These are phyloP conservation scores for Leptothorax acervorum DNA, from an alignment of 2,888 invertebrate genomes.

Conservation along the genomic window DNA sequence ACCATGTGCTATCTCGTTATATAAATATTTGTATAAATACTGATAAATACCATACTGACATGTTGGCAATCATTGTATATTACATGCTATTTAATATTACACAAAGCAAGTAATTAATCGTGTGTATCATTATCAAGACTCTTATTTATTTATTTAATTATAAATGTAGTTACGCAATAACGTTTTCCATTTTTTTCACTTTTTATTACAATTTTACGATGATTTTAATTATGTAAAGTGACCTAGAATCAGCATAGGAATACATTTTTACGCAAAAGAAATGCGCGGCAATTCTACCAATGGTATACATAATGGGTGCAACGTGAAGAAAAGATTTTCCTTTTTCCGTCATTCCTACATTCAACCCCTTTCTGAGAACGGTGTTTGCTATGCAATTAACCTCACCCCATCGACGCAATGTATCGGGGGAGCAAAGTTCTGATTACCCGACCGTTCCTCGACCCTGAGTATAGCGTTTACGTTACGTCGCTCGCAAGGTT, in stretches of 20 bases:
- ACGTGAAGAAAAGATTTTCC: conserved; percentile 19
- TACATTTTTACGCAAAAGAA: neutral
- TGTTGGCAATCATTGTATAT: conserved; percentile 27
- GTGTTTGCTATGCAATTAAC: conserved; percentile 68
- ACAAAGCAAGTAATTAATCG: conserved; percentile 21
- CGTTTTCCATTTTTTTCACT: neutral
- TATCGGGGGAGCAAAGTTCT: conserved; percentile 58
- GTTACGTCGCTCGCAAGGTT: conserved; percentile 37
- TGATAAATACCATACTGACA: conserved; percentile 23
- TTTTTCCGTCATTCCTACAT: conserved; percentile 10
- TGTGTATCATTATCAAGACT: neutral
- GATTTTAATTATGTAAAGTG: neutral
- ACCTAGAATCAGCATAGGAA: neutral
- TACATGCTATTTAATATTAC: conserved; percentile 19
- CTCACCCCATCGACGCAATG: conserved; percentile 58
- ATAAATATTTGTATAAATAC: conserved; percentile 43
- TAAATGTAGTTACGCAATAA: neutral
- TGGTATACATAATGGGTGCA: too few species aligned
- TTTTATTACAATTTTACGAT: neutral
- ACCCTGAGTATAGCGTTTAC: conserved; percentile 50
- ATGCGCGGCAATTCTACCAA: neutral
- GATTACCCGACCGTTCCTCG: conserved; percentile 64
- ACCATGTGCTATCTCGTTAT: conserved; percentile 29
- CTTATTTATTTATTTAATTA: neutral
- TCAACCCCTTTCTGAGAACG: conserved; percentile 17